A percentile compares a stretch with the other conserved stretches of the same genome.
phyloP scores from a whole-genome alignment of 2,888 invertebrate genomes.

The Tipula confusa region DNA sequence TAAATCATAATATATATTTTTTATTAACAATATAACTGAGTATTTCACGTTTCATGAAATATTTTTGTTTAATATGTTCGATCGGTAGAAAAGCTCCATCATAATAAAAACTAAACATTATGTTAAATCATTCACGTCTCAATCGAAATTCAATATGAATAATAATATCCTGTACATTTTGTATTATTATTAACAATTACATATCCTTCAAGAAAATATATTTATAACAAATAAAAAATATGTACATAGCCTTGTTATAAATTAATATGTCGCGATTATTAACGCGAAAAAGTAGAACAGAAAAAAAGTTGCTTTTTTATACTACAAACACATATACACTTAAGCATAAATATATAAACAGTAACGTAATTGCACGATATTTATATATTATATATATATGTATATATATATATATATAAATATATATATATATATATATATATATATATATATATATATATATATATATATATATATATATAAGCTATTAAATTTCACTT shows the following conservation, averaged over 20 bases:
- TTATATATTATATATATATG: conserved; percentile 41
- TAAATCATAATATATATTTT: neutral
- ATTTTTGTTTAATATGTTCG: neutral
- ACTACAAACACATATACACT: neutral
- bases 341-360: conserved; percentile 27
- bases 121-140: neutral
- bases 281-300: conserved; percentile 20
- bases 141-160: neutral
- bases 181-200: neutral
- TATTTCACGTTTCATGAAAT: neutral
- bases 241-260: neutral
- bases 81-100: neutral
- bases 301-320: neutral
- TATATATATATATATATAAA: no score
- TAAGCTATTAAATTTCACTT: neutral
- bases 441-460: conserved; percentile 40
- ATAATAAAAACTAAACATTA: neutral
- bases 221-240: no score
- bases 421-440: no score
- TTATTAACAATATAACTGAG: neutral
- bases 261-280: neutral
- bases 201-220: neutral
- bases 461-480: conserved; percentile 34
- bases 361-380: conserved; percentile 33
- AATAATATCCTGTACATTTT: neutral